Evolutionary conservation across 1,140 invertebrate genomes (phyloP).

Genomic region (Hyphantria cunea): DNA sequence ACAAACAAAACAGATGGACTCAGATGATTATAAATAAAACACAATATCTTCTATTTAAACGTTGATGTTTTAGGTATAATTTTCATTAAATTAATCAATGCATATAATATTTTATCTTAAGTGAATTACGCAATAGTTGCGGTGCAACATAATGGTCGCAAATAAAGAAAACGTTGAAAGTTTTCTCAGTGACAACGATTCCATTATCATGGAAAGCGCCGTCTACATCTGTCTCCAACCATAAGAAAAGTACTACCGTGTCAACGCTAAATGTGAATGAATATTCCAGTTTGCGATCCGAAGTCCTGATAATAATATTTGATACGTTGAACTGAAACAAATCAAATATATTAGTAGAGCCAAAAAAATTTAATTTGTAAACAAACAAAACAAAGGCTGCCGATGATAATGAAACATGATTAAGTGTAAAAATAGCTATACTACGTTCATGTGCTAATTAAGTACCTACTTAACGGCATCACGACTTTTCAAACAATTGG

Average conservation of each 20-base stretch:
- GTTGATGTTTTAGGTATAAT: too few relatives aligned
- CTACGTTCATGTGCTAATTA: too few relatives aligned
- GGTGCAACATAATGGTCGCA: conserved; percentile 36
- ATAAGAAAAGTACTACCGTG: conserved; percentile 59
- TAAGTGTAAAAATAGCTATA: too few relatives aligned
- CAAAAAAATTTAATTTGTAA: too few relatives aligned
- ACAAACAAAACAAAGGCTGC: too few relatives aligned
- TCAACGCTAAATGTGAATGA: conserved; percentile 50
- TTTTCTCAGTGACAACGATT: conserved; percentile 53
- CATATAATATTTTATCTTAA: conserved; percentile 63
- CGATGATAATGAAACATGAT: too few relatives aligned
- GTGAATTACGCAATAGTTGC: conserved; percentile 45
- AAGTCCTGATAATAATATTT: conserved; percentile 18
- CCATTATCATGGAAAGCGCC: conserved; percentile 67
- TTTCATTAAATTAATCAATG: conserved; percentile 45
- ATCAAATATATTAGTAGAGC: too few relatives aligned
- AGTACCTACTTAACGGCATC: too few relatives aligned
- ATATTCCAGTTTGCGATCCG: conserved; percentile 22
- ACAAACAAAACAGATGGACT: too few relatives aligned
- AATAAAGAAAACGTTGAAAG: conserved; percentile 36
- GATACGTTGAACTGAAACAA: conserved; percentile 58
- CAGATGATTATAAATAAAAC: too few relatives aligned
- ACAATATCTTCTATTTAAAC: too few relatives aligned
- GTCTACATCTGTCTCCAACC: conserved; percentile 54
- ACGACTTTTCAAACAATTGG: too few relatives aligned